Evolutionary conservation across 1,140 invertebrate genomes (phyloP).

Genomic region (Zophobas morio): DNA sequence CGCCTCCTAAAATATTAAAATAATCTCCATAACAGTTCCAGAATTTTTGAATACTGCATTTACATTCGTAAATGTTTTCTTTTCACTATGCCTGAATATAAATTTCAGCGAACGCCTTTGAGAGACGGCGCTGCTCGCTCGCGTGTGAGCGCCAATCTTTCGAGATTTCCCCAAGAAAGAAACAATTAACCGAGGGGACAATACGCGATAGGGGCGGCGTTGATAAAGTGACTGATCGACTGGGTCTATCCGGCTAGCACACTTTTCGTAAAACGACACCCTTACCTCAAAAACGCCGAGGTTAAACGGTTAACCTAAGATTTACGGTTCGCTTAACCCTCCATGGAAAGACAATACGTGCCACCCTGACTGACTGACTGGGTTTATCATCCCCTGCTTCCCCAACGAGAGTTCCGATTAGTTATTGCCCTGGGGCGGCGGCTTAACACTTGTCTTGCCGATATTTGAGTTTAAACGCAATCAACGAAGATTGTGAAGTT

Average conservation of each 20-base stretch:
- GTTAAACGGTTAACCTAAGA: no score
- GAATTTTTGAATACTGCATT: conserved; percentile 30
- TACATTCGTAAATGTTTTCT: conserved; percentile 31
- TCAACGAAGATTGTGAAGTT: conserved; percentile 17
- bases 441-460: conserved; percentile 23
- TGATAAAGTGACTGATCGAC: conserved; percentile 30
- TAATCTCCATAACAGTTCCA: conserved; percentile 24
- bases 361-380: conserved; percentile 12
- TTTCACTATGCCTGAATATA: conserved; percentile 28
- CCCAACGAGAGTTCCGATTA: conserved; percentile 26
- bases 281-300: no score
- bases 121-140: neutral
- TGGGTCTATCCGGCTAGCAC: neutral
- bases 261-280: no score
- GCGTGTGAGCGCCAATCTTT: conserved; percentile 1
- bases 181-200: conserved; percentile 31
- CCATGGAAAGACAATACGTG: no score
- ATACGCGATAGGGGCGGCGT: conserved; percentile 3
- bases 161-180: conserved; percentile 21
- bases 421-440: conserved; percentile 1
- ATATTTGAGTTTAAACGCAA: conserved; percentile 33
- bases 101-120: neutral
- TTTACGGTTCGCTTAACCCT: no score
- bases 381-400: neutral
- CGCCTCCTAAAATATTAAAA: conserved; percentile 35